These are phyloP conservation scores for Drosophila lowei DNA, from an alignment of 1,140 invertebrate genomes.

Conservation along the genomic window DNA sequence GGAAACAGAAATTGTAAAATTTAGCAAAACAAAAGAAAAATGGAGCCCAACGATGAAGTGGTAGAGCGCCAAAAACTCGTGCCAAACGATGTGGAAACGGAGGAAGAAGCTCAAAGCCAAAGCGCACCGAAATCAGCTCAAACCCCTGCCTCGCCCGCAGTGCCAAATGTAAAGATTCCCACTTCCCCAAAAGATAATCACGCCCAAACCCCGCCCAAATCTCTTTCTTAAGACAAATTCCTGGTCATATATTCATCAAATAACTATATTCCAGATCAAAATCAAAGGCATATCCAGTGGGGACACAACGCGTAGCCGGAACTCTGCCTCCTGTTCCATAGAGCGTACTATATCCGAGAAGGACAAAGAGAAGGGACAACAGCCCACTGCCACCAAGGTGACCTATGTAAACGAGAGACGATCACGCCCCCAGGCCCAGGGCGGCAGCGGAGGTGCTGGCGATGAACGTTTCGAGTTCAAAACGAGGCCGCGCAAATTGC, in stretches of 20 bases:
- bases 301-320: constrained; percentile 78
- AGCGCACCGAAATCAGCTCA: constrained; percentile 76
- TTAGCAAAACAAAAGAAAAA: constrained; percentile 25
- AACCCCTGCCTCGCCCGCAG: constrained; percentile 72
- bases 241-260: not conserved
- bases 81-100: constrained; percentile 76
- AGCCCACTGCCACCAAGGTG: constrained; percentile 82
- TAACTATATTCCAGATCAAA: constrained; percentile 52
- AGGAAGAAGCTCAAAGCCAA: constrained; percentile 74
- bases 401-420: constrained; percentile 86
- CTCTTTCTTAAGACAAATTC: too few relatives aligned
- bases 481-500: constrained; percentile 76
- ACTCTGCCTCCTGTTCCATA: constrained; percentile 78
- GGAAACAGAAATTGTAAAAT: constrained; percentile 58
- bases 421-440: constrained; percentile 76
- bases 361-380: constrained; percentile 52
- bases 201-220: too few relatives aligned
- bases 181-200: not conserved
- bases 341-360: constrained; percentile 78
- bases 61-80: constrained; percentile 81
- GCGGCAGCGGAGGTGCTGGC: constrained; percentile 29
- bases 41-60: constrained; percentile 82
- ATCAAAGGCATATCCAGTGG: constrained; percentile 81
- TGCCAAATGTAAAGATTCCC: constrained; percentile 79
- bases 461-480: constrained; percentile 80